These are phyloP conservation scores for Drosophila setifemur DNA, from an alignment of 1,140 invertebrate genomes.

Conservation along the genomic window DNA sequence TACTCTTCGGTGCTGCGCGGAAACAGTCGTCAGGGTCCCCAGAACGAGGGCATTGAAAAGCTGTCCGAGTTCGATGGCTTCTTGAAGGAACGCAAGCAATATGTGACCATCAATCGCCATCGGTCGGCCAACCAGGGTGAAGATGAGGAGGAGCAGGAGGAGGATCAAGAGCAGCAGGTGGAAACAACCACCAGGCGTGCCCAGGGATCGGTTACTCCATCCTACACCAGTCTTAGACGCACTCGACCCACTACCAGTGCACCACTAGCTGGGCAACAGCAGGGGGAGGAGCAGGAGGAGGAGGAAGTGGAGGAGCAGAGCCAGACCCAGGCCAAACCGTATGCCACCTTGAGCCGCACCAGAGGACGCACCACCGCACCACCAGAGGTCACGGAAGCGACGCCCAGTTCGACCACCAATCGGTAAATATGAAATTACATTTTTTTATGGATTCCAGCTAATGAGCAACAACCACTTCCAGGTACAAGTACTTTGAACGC, in stretches of 20 bases:
- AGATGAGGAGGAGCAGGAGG: constrained; percentile 63
- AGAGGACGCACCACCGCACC: constrained; percentile 41
- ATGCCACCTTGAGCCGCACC: constrained; percentile 56
- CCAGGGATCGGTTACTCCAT: constrained; percentile 78
- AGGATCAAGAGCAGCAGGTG: constrained; percentile 40
- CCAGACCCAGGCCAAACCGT: constrained; percentile 41
- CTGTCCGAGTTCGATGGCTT: constrained; percentile 84
- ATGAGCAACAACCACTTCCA: constrained; percentile 3
- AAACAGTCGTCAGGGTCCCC: constrained; percentile 86
- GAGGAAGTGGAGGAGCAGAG: constrained; percentile 67
- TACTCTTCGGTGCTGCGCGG: constrained; percentile 82
- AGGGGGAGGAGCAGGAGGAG: constrained; percentile 64
- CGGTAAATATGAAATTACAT: constrained; percentile 18
- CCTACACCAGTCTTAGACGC: constrained; percentile 88
- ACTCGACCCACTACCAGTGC: constrained; percentile 84
- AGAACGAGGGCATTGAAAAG: constrained; percentile 87
- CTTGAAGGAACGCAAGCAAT: constrained; percentile 81
- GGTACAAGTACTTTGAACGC: constrained; percentile 73
- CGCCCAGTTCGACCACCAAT: constrained; percentile 50
- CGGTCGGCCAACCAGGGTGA: constrained; percentile 47
- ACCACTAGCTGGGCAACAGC: constrained; percentile 44
- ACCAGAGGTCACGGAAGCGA: constrained; percentile 22
- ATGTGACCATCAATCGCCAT: constrained; percentile 84
- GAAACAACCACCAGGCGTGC: constrained; percentile 43
- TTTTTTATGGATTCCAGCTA: background rate